These are phyloP conservation scores for Dasypolia templi DNA, from an alignment of 2,888 invertebrate genomes.

Conservation along the genomic window DNA sequence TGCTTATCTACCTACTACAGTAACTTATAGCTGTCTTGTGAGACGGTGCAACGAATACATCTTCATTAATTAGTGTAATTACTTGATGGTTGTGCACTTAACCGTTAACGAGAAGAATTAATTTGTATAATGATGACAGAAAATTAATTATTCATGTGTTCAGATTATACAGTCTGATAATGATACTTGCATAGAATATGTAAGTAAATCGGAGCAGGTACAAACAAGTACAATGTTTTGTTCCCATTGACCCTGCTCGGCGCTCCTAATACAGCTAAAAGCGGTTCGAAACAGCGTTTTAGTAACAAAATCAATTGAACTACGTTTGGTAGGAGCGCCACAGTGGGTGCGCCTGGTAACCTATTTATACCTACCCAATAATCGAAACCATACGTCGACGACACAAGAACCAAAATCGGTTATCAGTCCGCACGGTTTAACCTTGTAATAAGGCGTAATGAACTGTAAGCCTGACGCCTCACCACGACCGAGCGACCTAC, in stretches of 20 bases:
- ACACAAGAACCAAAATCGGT: constrained; percentile 72
- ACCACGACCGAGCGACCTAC: constrained; percentile 82
- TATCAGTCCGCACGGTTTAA: constrained; percentile 66
- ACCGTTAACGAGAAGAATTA: constrained; percentile 50
- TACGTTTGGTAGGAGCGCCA: constrained; percentile 80
- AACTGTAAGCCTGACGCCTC: constrained; percentile 85
- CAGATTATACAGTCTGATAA: constrained; percentile 43
- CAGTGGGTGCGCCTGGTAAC: constrained; percentile 84
- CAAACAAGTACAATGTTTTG: constrained; percentile 25
- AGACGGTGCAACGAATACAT: constrained; percentile 31
- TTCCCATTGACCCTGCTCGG: constrained; percentile 35
- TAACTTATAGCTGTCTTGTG: constrained; percentile 10
- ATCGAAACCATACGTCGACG: constrained; percentile 61
- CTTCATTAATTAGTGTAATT: constrained; percentile 55
- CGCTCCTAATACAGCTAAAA: constrained; percentile 61
- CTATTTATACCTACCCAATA: constrained; percentile 58
- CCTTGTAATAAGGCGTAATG: constrained; percentile 84
- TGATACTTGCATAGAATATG: constrained; percentile 21
- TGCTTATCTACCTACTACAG: constrained; percentile 26
- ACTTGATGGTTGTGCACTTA: constrained; percentile 49
- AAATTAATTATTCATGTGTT: constrained; percentile 50
- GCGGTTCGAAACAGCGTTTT: constrained; percentile 75
- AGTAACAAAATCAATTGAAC: constrained; percentile 84
- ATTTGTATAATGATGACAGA: constrained; percentile 47
- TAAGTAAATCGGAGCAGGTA: constrained; percentile 26